A percentile compares a stretch with the other conserved stretches of the same genome.
Conservation (phyloP, 2,888 invertebrate genomes). For the Patella ulyssiponensis region DNA sequence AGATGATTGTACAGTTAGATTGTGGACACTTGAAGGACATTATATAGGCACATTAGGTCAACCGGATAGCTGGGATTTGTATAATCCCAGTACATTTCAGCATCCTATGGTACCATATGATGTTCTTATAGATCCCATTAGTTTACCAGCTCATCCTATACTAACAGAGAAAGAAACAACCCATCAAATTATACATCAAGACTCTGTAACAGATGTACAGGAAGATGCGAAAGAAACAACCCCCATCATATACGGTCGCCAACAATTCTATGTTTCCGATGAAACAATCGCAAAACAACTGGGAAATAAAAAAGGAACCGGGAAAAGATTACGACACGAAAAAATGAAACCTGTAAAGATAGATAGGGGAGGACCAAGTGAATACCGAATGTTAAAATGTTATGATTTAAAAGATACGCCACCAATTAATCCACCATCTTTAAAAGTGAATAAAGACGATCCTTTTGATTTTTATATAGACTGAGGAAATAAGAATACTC, state of each 20-base stretch:
- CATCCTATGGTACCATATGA: constrained; percentile 73
- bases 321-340: constrained; percentile 72
- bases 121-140: constrained; percentile 71
- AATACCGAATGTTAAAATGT: constrained; percentile 69
- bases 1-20: constrained; percentile 70
- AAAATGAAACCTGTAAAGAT: constrained; percentile 64
- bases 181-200: constrained; percentile 60
- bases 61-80: constrained; percentile 71
- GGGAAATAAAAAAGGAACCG: constrained; percentile 62
- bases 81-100: constrained; percentile 67
- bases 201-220: constrained; percentile 27
- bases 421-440: constrained; percentile 56
- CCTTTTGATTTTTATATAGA: constrained; percentile 56
- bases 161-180: constrained; percentile 57
- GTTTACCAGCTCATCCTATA: constrained; percentile 67
- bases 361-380: constrained; percentile 70
- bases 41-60: constrained; percentile 72
- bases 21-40: constrained; percentile 71
- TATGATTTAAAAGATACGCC: constrained; percentile 66
- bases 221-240: constrained; percentile 31
- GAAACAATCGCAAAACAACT: constrained; percentile 66
- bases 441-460: constrained; percentile 63
- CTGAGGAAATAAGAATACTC: too few species aligned
- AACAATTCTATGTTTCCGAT: constrained; percentile 65
- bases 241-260: constrained; percentile 36